These are phyloP conservation scores for Danionella cerebrum DNA, from an alignment of 2,113 vertebrate species.

Conservation along the genomic window DNA sequence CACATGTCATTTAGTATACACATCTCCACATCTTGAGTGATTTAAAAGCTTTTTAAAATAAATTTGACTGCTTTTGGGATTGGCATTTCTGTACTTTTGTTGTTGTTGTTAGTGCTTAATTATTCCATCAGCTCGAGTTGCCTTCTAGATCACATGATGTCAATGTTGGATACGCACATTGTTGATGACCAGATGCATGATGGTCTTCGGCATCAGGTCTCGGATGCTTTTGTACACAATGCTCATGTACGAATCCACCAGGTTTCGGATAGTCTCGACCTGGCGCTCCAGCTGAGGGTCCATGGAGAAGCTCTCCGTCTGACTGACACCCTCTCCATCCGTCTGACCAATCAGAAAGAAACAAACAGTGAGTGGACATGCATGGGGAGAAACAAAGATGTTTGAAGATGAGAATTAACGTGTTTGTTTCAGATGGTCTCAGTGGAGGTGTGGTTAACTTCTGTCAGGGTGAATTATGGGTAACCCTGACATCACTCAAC, in stretches of 20 bases:
- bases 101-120: no score
- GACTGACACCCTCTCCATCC: conserved; percentile 66
- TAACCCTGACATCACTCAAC: conserved; percentile 29
- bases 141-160: not conserved
- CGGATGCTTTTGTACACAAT: conserved; percentile 85
- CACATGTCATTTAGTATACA: no score
- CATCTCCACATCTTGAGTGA: no score
- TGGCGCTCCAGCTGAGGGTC: conserved; percentile 88
- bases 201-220: conserved; percentile 88
- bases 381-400: not conserved
- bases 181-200: conserved; percentile 92
- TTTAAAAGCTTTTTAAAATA: no score
- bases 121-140: no score
- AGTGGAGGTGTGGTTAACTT: conserved; percentile 27
- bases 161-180: conserved; percentile 55
- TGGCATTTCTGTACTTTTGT: no score
- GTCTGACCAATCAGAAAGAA: conserved; percentile 48
- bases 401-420: not conserved
- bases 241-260: conserved; percentile 89
- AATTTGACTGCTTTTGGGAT: no score
- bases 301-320: conserved; percentile 73
- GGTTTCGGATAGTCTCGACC: conserved; percentile 86
- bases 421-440: not conserved
- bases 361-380: not conserved
- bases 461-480: conserved; percentile 28